Conservation (phyloP, 2,797 vertebrate genomes). For the Sylvia borin region DNA sequence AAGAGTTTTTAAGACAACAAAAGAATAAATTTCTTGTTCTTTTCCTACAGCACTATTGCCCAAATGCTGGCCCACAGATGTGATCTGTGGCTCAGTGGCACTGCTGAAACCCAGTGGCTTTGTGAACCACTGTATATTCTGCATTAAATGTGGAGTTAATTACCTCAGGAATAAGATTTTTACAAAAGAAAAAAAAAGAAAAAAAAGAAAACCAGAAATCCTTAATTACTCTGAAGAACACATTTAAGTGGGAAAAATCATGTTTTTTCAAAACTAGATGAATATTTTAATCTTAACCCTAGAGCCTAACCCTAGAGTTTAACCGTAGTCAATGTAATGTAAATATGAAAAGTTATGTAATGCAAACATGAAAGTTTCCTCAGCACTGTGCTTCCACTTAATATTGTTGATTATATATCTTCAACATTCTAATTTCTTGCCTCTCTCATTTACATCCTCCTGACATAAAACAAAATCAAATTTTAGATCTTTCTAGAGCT, state of each 20-base stretch:
- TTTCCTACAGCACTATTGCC: not conserved
- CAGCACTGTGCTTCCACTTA: not conserved
- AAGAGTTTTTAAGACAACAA: not conserved
- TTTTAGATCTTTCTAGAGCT: constrained; percentile 21
- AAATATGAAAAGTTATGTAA: not conserved
- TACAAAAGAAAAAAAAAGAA: not conserved
- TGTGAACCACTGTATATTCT: not conserved
- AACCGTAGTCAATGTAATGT: constrained; percentile 20
- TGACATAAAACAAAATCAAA: not conserved
- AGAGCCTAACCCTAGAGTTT: constrained; percentile 21
- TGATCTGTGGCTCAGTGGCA: not conserved
- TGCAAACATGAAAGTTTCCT: not conserved
- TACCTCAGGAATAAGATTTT: not conserved
- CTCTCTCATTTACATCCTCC: constrained; percentile 44
- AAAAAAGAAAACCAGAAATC: not conserved
- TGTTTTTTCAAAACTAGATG: constrained; percentile 40
- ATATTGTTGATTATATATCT: constrained; percentile 33
- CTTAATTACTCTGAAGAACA: not conserved
- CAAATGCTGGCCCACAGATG: not conserved
- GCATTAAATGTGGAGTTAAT: not conserved
- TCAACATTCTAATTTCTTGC: constrained; percentile 48
- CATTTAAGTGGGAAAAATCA: constrained; percentile 9
- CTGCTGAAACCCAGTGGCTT: not conserved
- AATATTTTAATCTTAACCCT: not conserved
- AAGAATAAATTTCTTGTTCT: not conserved